Base-by-base conservation (phyloP, 1,140 invertebrate genomes). In the Brachionus rotundiformis region DNA sequence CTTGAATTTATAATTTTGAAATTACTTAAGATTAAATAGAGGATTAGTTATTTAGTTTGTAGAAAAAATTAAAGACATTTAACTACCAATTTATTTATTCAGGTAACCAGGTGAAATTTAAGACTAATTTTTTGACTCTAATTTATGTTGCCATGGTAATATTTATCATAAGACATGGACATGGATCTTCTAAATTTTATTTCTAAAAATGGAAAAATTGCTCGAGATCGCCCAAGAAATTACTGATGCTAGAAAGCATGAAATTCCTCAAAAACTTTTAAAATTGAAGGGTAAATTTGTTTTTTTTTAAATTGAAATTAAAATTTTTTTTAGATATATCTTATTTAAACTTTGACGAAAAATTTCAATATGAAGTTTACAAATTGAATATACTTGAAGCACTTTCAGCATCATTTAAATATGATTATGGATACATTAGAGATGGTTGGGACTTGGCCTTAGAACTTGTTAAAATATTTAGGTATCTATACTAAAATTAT, bases 381-480 rank as follows among this genome's bases (percentile, higher is more conserved):
- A 79, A 31, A 79, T 23, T 59, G 13, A 59, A 79, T 31, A 31
- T 79, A 11, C 29, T 79, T 13, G 76, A 79, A 3, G 76, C 76
- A 3, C 11, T 79, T 8, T 79, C 47, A 6, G 47, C 36, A 36
- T 25, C 76, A 16, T 59, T 79, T 41, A 79, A 79, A 63, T 59
- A 54, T 31, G 76, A 79, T 5, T 79, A 79, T 59, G 76, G 44
- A 0, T 59, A 39, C 16, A 59, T 79, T 59, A 63, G 54, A 39
- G 47, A 79, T 27, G 76, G 76, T 29, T 54, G 47, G 47, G 25
- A 79, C 10, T 23, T 79, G 8, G 19, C 47, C 8, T n/a, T 79
- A 2, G 76, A 79, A 19, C 25, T 79, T 5, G 76, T 79, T 8
- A 79, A 79, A 63, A 54, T 79, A 36, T 79, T 79, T 11, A 23